phyloP scores from a whole-genome alignment of 2,888 invertebrate genomes.

The Mystacides longicornis region DNA sequence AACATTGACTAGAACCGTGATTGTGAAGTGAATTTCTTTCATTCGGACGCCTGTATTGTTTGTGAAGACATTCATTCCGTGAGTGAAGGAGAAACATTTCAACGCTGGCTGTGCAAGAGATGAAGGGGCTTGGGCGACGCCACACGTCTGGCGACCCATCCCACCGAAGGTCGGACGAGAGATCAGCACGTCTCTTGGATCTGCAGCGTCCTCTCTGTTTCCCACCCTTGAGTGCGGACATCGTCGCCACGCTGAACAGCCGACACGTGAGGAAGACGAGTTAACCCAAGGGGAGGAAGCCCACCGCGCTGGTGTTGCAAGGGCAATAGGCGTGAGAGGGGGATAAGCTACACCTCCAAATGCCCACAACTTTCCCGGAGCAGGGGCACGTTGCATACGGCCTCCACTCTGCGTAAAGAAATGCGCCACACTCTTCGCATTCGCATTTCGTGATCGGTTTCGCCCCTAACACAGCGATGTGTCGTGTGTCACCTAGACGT shows the following conservation, averaged over 20 bases:
- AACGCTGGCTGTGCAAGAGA: constrained; percentile 14
- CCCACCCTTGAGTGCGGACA: background rate
- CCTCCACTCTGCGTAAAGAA: too few relatives aligned
- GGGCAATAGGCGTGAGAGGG: constrained; percentile 8
- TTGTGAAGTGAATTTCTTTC: too few relatives aligned
- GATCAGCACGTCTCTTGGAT: background rate
- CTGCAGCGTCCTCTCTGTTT: too few relatives aligned
- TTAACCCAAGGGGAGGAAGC: constrained; percentile 16
- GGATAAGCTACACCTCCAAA: background rate
- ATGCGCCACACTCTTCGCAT: too few relatives aligned
- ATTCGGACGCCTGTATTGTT: too few relatives aligned
- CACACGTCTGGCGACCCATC: constrained; percentile 11
- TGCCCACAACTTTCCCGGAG: background rate
- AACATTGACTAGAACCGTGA: too few relatives aligned
- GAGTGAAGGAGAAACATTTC: constrained; percentile 2
- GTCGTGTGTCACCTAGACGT: too few relatives aligned
- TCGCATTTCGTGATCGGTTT: too few relatives aligned
- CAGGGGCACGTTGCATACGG: too few relatives aligned
- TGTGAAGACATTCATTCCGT: background rate
- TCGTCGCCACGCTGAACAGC: background rate
- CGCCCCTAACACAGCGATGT: too few relatives aligned
- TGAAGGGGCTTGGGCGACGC: constrained; percentile 11
- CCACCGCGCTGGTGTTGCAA: constrained; percentile 5
- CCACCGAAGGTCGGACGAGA: constrained; percentile 11
- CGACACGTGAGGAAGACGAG: constrained; percentile 11